Percentiles rank a stretch among this genome's conserved stretches.
phyloP scores from a whole-genome alignment of 1,140 invertebrate species.

The Pollicipes pollicipes region DNA sequence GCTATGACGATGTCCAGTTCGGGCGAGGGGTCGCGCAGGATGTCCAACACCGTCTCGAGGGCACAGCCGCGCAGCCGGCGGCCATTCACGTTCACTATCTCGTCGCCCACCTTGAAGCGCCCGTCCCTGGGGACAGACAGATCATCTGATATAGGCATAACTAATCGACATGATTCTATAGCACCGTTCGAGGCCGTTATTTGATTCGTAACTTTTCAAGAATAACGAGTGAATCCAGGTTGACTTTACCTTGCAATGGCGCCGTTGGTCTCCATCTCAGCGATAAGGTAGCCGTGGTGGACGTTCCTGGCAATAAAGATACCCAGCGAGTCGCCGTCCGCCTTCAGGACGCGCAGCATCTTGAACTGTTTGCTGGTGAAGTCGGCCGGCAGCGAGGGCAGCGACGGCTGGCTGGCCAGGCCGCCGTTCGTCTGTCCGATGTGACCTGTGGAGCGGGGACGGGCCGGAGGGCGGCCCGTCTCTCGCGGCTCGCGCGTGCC shows the following conservation, averaged over 20 bases:
- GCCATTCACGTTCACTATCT: slow-evolving; percentile 71
- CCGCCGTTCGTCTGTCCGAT: slow-evolving; percentile 1
- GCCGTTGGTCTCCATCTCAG: slow-evolving; percentile 58
- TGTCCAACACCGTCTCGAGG: slow-evolving; percentile 52
- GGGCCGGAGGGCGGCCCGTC: slow-evolving; percentile 10
- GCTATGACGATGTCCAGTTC: slow-evolving; percentile 55
- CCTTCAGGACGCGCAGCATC: slow-evolving; percentile 46
- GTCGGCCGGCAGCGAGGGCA: slow-evolving; percentile 14
- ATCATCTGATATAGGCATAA: too few species aligned
- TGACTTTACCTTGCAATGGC: slow-evolving; percentile 57
- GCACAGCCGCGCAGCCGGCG: slow-evolving; percentile 53
- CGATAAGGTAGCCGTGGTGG: slow-evolving; percentile 52
- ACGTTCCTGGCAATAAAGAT: slow-evolving; percentile 61
- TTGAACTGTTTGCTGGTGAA: slow-evolving; percentile 25
- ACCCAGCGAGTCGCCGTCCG: slow-evolving; percentile 50
- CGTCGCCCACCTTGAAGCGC: slow-evolving; percentile 56
- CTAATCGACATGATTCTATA: too few species aligned
- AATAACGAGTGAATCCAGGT: too few species aligned
- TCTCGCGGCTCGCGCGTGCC: slow-evolving; percentile 3
- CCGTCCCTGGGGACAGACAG: slow-evolving; percentile 24
- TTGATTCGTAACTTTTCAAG: too few species aligned
- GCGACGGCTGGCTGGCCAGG: slow-evolving; percentile 8
- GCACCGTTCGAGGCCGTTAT: too few species aligned
- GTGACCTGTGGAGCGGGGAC: slow-evolving; percentile 15
- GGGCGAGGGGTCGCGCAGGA: slow-evolving; percentile 39